Evolutionary conservation across 2,113 vertebrate species (phyloP).

Genomic region (Colinus virginianus): DNA sequence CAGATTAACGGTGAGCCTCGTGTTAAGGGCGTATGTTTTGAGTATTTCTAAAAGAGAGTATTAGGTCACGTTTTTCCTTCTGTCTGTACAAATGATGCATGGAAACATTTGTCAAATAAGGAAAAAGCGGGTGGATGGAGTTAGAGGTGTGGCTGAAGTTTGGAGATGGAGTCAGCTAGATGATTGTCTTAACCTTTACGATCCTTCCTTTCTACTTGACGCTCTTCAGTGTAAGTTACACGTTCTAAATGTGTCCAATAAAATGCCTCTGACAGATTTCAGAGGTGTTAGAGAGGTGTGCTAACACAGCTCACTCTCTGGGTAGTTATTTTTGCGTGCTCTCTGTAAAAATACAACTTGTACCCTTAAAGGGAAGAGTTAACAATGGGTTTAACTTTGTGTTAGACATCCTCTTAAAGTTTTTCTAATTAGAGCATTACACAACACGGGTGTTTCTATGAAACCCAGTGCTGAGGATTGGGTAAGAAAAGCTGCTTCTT

Average conservation of each 20-base stretch:
- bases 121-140: not conserved
- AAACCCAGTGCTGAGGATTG: not conserved
- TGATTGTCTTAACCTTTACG: not conserved
- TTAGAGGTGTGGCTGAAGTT: not conserved
- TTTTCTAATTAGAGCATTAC: not conserved
- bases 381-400: not conserved
- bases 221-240: too few species aligned
- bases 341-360: not conserved
- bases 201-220: not conserved
- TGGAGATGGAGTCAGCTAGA: not conserved
- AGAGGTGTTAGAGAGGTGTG: not conserved
- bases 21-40: not conserved
- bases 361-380: not conserved
- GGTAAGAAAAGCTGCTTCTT: not conserved
- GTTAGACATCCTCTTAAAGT: not conserved
- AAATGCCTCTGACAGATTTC: not conserved
- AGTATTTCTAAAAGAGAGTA: not conserved
- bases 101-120: not conserved
- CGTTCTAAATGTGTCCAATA: not conserved
- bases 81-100: not conserved
- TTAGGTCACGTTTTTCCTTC: not conserved
- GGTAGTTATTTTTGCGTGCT: not conserved
- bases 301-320: not conserved
- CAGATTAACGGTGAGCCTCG: not conserved
- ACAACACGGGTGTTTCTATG: not conserved